A percentile compares a stretch with the other conserved stretches of the same genome.
These are phyloP conservation scores for Myrmecophaga tridactyla DNA, from an alignment of 2,113 vertebrate species.

Conservation along the genomic window DNA sequence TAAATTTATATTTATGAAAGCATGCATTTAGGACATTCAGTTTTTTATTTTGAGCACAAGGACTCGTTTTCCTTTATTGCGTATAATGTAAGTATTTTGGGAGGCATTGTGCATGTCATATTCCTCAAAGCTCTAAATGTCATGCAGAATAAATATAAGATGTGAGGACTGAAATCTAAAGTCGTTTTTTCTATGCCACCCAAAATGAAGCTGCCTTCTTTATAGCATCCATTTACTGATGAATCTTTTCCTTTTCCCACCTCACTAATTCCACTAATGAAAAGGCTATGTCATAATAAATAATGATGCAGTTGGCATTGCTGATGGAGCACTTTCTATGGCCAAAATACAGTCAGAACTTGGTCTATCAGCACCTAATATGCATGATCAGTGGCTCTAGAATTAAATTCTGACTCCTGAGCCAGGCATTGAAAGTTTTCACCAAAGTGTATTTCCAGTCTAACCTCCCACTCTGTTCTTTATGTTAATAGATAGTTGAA, in stretches of 20 bases:
- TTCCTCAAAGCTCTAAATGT: constrained; percentile 38
- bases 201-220: constrained; percentile 15
- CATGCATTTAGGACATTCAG: constrained; percentile 56
- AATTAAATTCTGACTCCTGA: constrained; percentile 12
- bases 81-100: constrained; percentile 48
- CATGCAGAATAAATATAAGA: constrained; percentile 35
- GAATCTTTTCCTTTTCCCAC: constrained; percentile 21
- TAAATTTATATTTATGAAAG: constrained; percentile 61
- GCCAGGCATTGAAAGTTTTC: not conserved
- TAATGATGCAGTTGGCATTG: not conserved
- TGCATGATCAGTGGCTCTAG: not conserved
- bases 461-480: not conserved
- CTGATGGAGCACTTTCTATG: not conserved
- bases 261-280: constrained; percentile 56
- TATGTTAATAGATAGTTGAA: not conserved
- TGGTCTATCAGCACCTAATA: not conserved
- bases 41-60: constrained; percentile 63
- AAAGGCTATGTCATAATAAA: constrained; percentile 39
- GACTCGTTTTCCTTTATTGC: constrained; percentile 57
- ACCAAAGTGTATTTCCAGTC: not conserved
- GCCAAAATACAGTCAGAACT: not conserved
- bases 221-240: constrained; percentile 45
- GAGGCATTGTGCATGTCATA: constrained; percentile 14
- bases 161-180: constrained; percentile 18
- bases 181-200: constrained; percentile 47